phyloP scores from a whole-genome alignment of 2,113 vertebrate species.

The Peromyscus polionotus region DNA sequence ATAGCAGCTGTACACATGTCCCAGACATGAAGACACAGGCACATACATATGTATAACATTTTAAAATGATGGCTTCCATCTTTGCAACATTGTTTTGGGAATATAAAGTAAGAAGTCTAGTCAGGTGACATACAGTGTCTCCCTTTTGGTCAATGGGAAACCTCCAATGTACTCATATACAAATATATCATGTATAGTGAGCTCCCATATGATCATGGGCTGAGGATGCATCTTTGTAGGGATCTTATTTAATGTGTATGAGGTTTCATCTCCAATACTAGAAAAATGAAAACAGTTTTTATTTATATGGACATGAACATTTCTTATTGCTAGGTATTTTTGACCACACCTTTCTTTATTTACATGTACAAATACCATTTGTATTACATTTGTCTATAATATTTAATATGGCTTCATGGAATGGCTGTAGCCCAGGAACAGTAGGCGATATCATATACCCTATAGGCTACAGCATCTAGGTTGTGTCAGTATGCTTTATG shows the following conservation, averaged over 20 bases:
- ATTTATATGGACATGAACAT: background rate
- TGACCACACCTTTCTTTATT: background rate
- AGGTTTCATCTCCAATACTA: background rate
- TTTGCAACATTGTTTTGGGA: background rate
- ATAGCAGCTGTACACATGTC: no score
- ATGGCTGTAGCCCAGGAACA: background rate
- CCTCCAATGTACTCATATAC: background rate
- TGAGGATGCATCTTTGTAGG: background rate
- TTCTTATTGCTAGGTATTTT: background rate
- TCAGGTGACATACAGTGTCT: background rate
- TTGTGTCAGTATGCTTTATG: background rate
- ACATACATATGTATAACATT: background rate
- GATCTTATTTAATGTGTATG: background rate
- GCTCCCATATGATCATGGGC: background rate
- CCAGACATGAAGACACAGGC: background rate
- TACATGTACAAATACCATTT: background rate
- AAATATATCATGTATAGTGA: background rate
- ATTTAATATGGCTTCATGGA: background rate
- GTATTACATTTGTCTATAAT: background rate
- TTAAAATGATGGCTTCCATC: background rate
- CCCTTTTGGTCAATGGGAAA: background rate
- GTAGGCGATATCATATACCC: background rate
- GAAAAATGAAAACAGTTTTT: background rate
- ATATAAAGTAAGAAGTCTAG: background rate
- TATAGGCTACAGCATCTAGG: background rate